Percentiles rank a stretch among this genome's conserved stretches.
Evolutionary conservation across 2,113 vertebrate species (phyloP).

Genomic region (Siniperca knerii): DNA sequence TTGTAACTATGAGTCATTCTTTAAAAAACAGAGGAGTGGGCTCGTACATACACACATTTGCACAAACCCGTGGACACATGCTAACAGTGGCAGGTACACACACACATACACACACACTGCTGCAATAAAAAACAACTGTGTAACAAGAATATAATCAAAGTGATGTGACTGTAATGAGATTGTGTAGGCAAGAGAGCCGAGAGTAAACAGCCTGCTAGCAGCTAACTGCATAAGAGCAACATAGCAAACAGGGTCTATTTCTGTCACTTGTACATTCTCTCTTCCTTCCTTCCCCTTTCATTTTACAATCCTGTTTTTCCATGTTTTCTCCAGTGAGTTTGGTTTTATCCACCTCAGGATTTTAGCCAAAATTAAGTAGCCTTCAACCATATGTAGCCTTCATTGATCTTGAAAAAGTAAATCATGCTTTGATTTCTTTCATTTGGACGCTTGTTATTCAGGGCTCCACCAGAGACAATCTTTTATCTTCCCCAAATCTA

Average conservation of each 20-base stretch:
- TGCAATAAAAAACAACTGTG: slow-evolving; percentile 26
- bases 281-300: background rate
- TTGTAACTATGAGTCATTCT: slow-evolving; percentile 62
- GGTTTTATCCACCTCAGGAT: background rate
- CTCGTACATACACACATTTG: slow-evolving; percentile 4
- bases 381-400: background rate
- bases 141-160: slow-evolving; percentile 42
- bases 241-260: background rate
- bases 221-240: background rate
- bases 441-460: background rate
- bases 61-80: slow-evolving; percentile 22
- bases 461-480: background rate
- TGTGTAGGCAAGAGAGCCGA: slow-evolving; percentile 25
- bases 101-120: slow-evolving; percentile 6
- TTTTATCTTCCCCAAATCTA: background rate
- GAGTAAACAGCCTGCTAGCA: slow-evolving; percentile 18
- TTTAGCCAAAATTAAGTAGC: background rate
- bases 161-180: slow-evolving; percentile 38
- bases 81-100: slow-evolving; percentile 8
- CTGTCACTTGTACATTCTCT: background rate
- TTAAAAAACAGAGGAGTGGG: slow-evolving; percentile 10
- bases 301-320: background rate
- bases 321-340: background rate
- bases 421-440: background rate
- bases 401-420: background rate